Evolutionary conservation across 2,797 vertebrate genomes (phyloP).

Genomic region (Coregonus suidteri): DNA sequence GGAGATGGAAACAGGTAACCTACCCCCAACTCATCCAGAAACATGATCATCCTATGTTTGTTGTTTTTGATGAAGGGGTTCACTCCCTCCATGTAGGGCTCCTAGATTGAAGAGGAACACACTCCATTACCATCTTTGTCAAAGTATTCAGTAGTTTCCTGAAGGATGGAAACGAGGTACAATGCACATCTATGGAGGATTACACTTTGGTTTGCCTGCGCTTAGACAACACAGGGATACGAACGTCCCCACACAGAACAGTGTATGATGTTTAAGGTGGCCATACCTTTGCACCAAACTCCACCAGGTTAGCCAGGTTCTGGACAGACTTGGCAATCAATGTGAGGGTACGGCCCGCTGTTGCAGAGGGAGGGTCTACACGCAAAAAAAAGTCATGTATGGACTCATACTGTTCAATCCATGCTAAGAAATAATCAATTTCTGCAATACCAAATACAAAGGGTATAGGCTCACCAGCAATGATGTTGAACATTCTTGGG

Average conservation of each 20-base stretch:
- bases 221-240: background rate
- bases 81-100: slow-evolving; percentile 99
- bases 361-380: slow-evolving; percentile 93
- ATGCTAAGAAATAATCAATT: background rate
- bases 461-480: slow-evolving; percentile 83
- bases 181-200: no score
- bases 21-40: slow-evolving; percentile 98
- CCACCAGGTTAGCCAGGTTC: slow-evolving; percentile 98
- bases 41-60: slow-evolving; percentile 99
- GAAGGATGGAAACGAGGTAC: no score
- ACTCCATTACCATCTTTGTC: background rate
- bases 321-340: slow-evolving; percentile 98
- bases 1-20: slow-evolving; percentile 56
- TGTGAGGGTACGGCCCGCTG: slow-evolving; percentile 94
- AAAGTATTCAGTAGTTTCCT: background rate
- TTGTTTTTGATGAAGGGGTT: slow-evolving; percentile 99
- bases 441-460: background rate
- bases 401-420: background rate
- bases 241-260: background rate
- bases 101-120: slow-evolving; percentile 71
- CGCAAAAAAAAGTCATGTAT: background rate
- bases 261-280: background rate
- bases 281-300: slow-evolving; percentile 96
- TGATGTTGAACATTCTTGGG: slow-evolving; percentile 98
- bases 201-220: background rate